Evolutionary conservation across 2,797 vertebrate species (phyloP).

Genomic region (Nannoperca australis): DNA sequence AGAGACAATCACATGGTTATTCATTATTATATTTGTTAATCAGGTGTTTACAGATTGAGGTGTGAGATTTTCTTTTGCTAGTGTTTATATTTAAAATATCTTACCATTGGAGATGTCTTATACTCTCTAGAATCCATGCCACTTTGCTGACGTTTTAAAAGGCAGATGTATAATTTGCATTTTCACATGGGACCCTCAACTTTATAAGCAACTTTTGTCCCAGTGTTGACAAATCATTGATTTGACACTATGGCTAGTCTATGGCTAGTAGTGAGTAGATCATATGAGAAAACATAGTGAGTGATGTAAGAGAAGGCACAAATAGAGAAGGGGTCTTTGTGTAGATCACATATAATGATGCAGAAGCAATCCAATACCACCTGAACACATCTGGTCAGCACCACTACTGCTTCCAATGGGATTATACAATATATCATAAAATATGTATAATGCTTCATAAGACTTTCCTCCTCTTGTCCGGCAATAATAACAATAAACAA

Average conservation of each 20-base stretch:
- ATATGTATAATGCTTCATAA: slow-evolving; percentile 10
- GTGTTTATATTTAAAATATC: background rate
- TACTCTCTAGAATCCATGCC: background rate
- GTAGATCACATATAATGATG: background rate
- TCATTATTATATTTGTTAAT: background rate
- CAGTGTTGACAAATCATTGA: background rate
- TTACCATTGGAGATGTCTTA: background rate
- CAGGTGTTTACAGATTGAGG: background rate
- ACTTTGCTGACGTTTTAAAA: background rate
- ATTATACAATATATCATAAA: slow-evolving; percentile 24
- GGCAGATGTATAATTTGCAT: background rate
- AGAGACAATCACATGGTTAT: slow-evolving; percentile 19
- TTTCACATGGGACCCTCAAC: background rate
- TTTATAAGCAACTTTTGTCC: no score
- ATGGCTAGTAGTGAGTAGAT: background rate
- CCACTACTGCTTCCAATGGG: slow-evolving; percentile 5
- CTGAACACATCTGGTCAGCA: slow-evolving; percentile 18
- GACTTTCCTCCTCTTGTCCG: background rate
- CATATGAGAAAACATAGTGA: background rate
- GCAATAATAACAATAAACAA: background rate
- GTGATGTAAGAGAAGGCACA: background rate
- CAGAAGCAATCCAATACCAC: background rate
- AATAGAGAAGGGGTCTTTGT: no score
- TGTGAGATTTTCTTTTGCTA: background rate
- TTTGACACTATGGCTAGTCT: background rate